Evolutionary conservation across 2,797 vertebrate genomes (phyloP), one percentile per base, ranked within the genome.

Genomic region (Trachurus trachurus): DNA sequence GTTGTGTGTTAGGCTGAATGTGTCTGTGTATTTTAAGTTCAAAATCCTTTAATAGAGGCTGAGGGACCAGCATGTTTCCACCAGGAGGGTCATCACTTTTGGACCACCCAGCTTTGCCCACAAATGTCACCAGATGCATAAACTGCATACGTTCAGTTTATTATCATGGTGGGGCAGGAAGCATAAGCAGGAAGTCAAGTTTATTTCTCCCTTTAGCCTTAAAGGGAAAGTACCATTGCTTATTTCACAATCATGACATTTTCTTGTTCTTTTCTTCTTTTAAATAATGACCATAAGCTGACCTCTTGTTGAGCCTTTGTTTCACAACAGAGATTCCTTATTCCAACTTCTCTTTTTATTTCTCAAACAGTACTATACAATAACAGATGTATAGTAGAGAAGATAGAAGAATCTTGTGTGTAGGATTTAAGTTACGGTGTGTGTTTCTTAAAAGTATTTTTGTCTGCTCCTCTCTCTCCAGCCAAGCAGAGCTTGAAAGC

Each of bases 401-500:
- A 9, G 15, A 53, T 9, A 49, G 19, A 31, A 45, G 5, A 63
- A 59, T n/a, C n/a, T 17, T 6, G 3, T 50, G 5, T 53, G 8
- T 60, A 3, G n/a, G 17, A 40, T 21, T 57, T n/a, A 31, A 17
- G n/a, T 29, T 11, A 17, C n/a, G 34, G 17, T 21, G 8, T 5
- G 17, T 31, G 19, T 45, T 37, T 7, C 8, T 9, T 75, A 17
- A 8, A 16, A 39, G 3, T 56, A 26, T 56, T 69, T 69, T 57
- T 26, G 6, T 80, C 8, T 87, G 19, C 57, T 73, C 6, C 4
- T 79, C 16, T 75, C 45, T 77, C 13, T 88, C 9, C 90, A 99
- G 98, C 5, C 37, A 88, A 1, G 91, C 94, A 31, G 97, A 99
- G 90, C 83, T 99, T 0, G 87, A 79, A 34, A 92, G 85, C 78